Evolutionary conservation across 2,888 invertebrate species (phyloP), one percentile per base, ranked within the genome.

Genomic region (Lagria hirta): DNA sequence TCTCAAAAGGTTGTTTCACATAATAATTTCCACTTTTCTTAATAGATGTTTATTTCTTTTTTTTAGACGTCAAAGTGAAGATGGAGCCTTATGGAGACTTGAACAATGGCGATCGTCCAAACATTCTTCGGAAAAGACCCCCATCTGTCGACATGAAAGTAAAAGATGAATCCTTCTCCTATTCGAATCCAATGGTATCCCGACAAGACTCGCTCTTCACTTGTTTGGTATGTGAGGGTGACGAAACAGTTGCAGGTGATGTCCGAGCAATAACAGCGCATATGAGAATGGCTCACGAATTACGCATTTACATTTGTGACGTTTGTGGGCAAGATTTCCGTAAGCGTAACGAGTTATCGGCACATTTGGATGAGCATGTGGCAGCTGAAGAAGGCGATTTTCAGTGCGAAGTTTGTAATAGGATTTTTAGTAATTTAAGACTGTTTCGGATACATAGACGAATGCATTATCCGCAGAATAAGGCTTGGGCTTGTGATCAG

Each of bases 221-320:
- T n/a, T 81, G 81, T 52, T 63, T 76, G 3, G 55, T 80, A 23
- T 81, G 80, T 55, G 62, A 72, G 16, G 62, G 64, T 6, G 65
- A 66, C 6, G 72, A 74, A 17, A 69, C 69, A 16, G 62, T 66
- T 4, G 64, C 66, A 15, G 75, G 75, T 10, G 80, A 82, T 55
- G 78, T 82, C 0, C 79, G 79, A 47, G 64, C 70, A 0, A 81
- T 84, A 43, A 77, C 79, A 57, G 63, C 73, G 0, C 88, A 88
- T 53, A 68, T 86, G 58, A 81, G 79, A 60, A 56, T 61, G 0
- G 65, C 54, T 0, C 88, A 88, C 64, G 79, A 80, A 30, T 73
- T 79, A 0, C 74, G 82, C 0, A 61, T 85, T 2, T 85, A 86
- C 61, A 79, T 87, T 32, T 89, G 88, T 53, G 81, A 81, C 43